These are phyloP conservation scores for Falco berigora DNA, from an alignment of 2,797 vertebrate genomes.

Conservation along the genomic window DNA sequence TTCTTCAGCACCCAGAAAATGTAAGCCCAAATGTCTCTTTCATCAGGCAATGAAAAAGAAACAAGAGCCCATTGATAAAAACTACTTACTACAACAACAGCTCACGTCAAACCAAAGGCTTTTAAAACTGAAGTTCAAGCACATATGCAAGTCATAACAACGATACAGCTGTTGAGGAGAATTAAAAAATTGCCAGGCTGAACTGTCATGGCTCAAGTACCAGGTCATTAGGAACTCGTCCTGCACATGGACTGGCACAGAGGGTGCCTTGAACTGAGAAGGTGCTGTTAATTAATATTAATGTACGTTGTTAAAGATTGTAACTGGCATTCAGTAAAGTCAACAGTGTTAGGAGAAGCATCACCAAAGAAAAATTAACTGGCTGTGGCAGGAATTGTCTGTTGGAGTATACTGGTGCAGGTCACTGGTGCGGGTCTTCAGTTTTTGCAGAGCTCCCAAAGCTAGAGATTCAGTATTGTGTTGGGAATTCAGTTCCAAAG, in stretches of 20 bases:
- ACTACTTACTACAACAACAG: neutral
- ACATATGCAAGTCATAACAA: neutral
- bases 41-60: neutral
- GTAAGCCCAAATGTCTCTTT: neutral
- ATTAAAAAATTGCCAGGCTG: neutral
- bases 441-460: neutral
- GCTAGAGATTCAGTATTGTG: neutral
- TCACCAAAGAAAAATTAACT: neutral
- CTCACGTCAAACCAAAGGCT: neutral
- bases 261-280: neutral
- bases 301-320: neutral
- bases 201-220: neutral
- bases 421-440: neutral
- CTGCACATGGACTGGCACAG: neutral
- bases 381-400: neutral
- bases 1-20: neutral
- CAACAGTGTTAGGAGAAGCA: neutral
- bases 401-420: neutral
- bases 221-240: neutral
- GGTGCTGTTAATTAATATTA: neutral
- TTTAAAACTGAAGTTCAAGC: neutral
- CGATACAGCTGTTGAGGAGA: neutral
- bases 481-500: neutral
- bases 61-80: neutral
- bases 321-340: neutral